Conservation (phyloP, 2,113 vertebrate species). For the Fregetta grallaria region DNA sequence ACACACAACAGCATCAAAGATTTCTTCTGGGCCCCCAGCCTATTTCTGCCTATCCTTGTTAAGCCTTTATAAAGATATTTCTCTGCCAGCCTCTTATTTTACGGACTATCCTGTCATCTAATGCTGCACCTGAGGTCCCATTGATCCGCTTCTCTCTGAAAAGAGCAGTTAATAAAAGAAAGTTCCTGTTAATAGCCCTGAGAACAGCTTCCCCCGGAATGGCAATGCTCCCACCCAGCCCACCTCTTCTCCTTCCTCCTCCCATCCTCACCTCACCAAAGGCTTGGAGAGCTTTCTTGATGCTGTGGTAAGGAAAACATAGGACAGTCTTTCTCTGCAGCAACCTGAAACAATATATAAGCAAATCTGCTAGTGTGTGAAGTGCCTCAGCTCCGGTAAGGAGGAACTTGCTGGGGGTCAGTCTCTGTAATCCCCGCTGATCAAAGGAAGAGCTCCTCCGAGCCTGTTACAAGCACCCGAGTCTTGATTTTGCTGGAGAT, state of each 20-base stretch:
- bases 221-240: background rate
- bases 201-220: background rate
- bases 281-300: background rate
- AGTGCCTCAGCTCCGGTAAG: background rate
- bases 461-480: background rate
- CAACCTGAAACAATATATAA: background rate
- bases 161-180: background rate
- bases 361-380: background rate
- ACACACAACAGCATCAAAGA: constrained; percentile 2
- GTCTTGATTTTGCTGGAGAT: background rate
- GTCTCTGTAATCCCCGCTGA: background rate
- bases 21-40: background rate
- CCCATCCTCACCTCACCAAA: background rate
- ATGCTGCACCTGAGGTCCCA: background rate
- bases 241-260: background rate
- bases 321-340: background rate
- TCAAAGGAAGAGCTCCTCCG: background rate
- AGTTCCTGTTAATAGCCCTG: background rate
- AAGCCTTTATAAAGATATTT: background rate
- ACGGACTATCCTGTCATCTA: background rate
- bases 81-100: background rate
- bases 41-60: constrained; percentile 2
- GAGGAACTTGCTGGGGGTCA: background rate
- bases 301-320: background rate
- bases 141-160: background rate